Conservation (phyloP, 2,888 invertebrate species). For the Acleris sparsana region DNA sequence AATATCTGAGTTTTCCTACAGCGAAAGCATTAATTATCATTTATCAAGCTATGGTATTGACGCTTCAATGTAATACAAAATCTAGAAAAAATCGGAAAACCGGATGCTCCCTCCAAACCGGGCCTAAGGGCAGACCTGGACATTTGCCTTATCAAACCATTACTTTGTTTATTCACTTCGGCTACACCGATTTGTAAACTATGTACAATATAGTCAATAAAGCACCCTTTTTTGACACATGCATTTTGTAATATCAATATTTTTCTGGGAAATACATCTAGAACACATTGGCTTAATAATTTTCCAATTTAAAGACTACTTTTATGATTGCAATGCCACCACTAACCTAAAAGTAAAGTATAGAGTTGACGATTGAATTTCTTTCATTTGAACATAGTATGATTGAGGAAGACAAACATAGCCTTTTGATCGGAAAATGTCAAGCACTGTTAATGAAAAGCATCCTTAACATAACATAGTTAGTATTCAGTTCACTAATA, state of each 20-base stretch:
- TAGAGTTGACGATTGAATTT: background rate
- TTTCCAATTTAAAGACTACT: conserved; percentile 38
- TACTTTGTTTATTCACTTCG: background rate
- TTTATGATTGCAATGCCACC: conserved; percentile 7
- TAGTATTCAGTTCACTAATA: conserved; percentile 68
- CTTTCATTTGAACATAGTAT: no score
- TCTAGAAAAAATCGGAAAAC: no score
- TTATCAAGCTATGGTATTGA: no score
- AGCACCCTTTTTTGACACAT: conserved; percentile 77
- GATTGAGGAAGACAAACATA: background rate
- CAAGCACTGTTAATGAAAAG: conserved; percentile 55
- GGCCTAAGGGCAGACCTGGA: no score
- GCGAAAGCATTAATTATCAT: no score
- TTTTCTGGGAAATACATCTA: conserved; percentile 53
- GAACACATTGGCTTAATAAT: conserved; percentile 39
- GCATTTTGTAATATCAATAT: conserved; percentile 59
- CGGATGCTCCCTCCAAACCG: no score
- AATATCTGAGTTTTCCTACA: no score
- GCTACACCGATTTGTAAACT: conserved; percentile 33
- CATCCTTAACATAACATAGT: conserved; percentile 56
- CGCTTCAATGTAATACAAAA: no score
- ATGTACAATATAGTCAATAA: conserved; percentile 62
- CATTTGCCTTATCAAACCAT: background rate
- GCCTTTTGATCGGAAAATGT: conserved; percentile 36
- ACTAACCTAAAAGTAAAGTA: conserved; percentile 9